Evolutionary conservation across 2,888 invertebrate genomes (phyloP).

Genomic region (Drosophila cognata): DNA sequence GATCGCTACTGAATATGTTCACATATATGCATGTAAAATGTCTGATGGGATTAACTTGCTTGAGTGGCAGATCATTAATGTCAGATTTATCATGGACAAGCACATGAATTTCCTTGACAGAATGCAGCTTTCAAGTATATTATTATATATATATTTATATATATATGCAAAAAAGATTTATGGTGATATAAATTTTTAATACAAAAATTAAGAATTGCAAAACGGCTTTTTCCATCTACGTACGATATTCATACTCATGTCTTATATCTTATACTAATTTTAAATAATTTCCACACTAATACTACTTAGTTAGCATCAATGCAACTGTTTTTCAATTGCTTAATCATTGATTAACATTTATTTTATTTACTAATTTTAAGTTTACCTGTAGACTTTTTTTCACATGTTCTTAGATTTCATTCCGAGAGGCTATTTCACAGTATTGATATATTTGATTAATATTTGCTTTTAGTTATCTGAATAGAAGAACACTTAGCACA

Average conservation of each 20-base stretch:
- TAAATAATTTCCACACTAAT: neutral
- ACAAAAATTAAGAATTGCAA: neutral
- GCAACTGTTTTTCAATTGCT: neutral
- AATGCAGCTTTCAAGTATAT: neutral
- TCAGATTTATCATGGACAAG: neutral
- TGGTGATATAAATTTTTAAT: neutral
- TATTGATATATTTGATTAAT: neutral
- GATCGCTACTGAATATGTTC: conserved; percentile 3
- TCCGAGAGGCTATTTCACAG: neutral
- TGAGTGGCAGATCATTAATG: conserved; percentile 3
- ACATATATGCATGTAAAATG: neutral
- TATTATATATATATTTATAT: neutral
- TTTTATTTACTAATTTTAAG: neutral
- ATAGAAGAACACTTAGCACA: neutral
- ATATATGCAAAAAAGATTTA: neutral
- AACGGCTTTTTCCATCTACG: neutral
- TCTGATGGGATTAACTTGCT: conserved; percentile 7
- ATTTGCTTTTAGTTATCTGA: neutral
- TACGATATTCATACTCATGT: neutral
- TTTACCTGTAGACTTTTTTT: neutral
- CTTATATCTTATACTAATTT: neutral
- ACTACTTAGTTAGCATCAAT: neutral
- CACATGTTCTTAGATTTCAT: neutral
- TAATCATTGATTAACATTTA: too few relatives aligned
- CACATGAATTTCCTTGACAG: neutral